Conservation (phyloP, 2,888 invertebrate species). For the Diaperis boleti region DNA sequence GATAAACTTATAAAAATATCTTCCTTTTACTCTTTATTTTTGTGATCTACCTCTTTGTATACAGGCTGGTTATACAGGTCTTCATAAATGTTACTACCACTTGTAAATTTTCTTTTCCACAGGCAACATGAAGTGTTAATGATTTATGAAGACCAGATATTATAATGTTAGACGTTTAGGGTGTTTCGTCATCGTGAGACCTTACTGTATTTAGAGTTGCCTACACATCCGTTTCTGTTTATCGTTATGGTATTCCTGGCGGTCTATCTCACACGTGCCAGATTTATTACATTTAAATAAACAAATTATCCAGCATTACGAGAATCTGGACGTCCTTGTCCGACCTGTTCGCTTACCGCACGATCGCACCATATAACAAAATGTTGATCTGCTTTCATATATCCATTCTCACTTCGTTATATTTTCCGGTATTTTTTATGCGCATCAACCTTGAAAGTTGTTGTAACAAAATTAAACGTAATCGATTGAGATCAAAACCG, state of each 20-base stretch:
- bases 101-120: no score
- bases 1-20: no score
- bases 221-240: not conserved
- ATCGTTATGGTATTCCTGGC: conserved; percentile 1
- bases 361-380: conserved; percentile 35
- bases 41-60: no score
- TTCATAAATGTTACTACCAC: no score
- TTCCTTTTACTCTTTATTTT: no score
- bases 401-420: conserved; percentile 31
- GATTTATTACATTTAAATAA: not conserved
- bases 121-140: no score
- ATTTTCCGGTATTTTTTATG: conserved; percentile 36
- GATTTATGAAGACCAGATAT: no score
- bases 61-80: no score
- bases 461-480: conserved; percentile 25
- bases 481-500: conserved; percentile 27
- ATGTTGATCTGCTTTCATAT: conserved; percentile 40
- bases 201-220: conserved; percentile 9
- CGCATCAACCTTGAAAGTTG: conserved; percentile 32
- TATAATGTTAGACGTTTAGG: no score
- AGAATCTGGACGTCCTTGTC: conserved; percentile 36
- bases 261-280: not conserved
- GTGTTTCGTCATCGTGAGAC: no score
- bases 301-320: conserved; percentile 16
- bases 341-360: conserved; percentile 34